phyloP scores from a whole-genome alignment of 2,888 invertebrate genomes.

The Cylindroiulus punctatus region DNA sequence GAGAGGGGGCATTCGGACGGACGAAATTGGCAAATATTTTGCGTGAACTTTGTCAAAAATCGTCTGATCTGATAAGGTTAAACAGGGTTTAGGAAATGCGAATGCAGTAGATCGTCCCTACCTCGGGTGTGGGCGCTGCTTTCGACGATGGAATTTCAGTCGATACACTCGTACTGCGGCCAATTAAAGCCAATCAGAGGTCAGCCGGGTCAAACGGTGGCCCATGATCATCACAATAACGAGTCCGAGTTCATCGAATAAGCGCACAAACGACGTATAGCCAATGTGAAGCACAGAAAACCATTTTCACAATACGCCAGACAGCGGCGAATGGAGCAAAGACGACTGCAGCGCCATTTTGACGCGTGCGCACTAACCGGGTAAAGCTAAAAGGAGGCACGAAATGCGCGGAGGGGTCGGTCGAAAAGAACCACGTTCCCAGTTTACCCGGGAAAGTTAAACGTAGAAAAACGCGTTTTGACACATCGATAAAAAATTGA shows the following conservation, averaged over 20 bases:
- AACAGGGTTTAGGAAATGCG: not conserved
- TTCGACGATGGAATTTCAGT: not conserved
- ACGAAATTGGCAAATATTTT: not conserved
- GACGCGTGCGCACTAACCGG: not conserved
- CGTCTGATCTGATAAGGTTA: not conserved
- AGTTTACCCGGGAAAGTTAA: not conserved
- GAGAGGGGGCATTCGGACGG: not conserved
- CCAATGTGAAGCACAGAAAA: constrained; percentile 43
- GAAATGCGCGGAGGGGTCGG: not conserved
- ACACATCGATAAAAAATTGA: no score
- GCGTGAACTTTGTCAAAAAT: constrained; percentile 2
- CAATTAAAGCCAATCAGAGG: constrained; percentile 39
- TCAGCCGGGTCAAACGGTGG: constrained; percentile 16
- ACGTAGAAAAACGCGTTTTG: no score
- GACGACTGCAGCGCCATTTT: constrained; percentile 6
- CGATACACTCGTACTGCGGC: not conserved
- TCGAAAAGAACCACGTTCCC: not conserved
- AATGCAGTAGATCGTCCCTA: constrained; percentile 41
- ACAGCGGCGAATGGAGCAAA: not conserved
- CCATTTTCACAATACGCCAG: constrained; percentile 29
- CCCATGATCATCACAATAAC: constrained; percentile 12
- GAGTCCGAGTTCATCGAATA: constrained; percentile 43
- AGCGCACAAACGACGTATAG: constrained; percentile 33
- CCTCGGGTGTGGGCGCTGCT: constrained; percentile 43
- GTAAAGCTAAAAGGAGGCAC: not conserved